Base-by-base conservation (phyloP, 2,797 vertebrate species). In the Pelobates cultripes region DNA sequence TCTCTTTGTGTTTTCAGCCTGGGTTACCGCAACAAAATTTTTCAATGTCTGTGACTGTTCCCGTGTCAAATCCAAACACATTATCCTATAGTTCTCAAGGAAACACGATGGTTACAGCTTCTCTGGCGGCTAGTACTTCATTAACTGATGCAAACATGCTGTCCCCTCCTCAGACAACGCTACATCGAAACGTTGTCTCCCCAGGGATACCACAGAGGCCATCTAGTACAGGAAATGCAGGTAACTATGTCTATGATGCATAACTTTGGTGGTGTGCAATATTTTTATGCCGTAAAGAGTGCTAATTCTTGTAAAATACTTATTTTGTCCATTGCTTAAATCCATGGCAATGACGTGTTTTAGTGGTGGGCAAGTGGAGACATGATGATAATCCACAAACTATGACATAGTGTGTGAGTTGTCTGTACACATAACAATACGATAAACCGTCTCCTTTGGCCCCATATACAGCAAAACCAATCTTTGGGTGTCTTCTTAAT, bases 31-130 rank as follows among this genome's bases (percentile, higher is more conserved):
- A 96, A 90, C 98, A 98, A 91, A 99, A 95, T 94, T 99, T 99
- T 93, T 97, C 98, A 74, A 99, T 99, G 98, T 98, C 98, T 70
- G 98, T 99, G 93, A 98, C 97, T 0, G 96, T 99, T 85, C 98
- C 98, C 0, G 97, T 99, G 86, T 96, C 96, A 91, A 97, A 97
- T 86, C 97, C 95, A 79, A 97, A 94, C 88, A 93, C 94, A 91
- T 93, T 99, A 92, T 88, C 94, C 43, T 99, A 99, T 95, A 92
- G 89, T 85, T 96, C 96, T 90, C 95, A 96, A 2, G 97, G 96
- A 85, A 95, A 93, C 85, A 93, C 94, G 84, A 94, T 98, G 51
- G 95, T 96, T 85, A 96, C 95, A 81, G 95, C 97, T 14, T 95
- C 95, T 41, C 88, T 99, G 93, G 94, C 94, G 73, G 95, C 96